Evolutionary conservation across 2,797 vertebrate genomes (phyloP).

Genomic region (Silurus lanzhouensis): DNA sequence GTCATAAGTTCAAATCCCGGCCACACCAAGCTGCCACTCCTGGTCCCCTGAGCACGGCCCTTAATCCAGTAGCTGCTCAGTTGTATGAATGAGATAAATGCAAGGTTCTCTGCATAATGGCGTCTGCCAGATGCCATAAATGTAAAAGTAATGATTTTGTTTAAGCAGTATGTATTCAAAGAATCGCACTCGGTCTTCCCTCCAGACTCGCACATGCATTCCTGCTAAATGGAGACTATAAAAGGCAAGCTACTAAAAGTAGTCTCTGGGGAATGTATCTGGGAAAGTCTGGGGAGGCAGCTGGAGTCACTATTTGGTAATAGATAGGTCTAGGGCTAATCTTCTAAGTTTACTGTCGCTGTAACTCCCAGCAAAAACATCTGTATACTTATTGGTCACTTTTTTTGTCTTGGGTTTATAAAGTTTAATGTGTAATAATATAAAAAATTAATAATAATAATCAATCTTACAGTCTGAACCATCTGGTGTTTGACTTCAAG

Average conservation of each 20-base stretch:
- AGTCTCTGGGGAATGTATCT: not conserved
- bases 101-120: too few relatives aligned
- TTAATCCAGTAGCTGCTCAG: too few relatives aligned
- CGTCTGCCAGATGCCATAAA: too few relatives aligned
- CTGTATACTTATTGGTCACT: not conserved
- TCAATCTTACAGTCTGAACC: slow-evolving; percentile 71
- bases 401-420: not conserved
- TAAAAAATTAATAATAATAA: not conserved
- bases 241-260: not conserved
- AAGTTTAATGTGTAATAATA: not conserved
- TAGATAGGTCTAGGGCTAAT: not conserved
- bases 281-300: not conserved
- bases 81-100: too few relatives aligned
- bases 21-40: too few relatives aligned
- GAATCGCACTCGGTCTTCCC: too few relatives aligned
- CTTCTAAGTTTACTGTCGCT: not conserved
- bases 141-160: too few relatives aligned
- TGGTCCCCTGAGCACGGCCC: too few relatives aligned
- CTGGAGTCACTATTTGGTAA: not conserved
- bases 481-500: slow-evolving; percentile 80
- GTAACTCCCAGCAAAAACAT: not conserved
- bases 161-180: too few relatives aligned
- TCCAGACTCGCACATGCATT: too few relatives aligned
- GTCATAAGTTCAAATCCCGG: too few relatives aligned
- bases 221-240: not conserved